Evolutionary conservation across 2,113 vertebrate species (phyloP).

Genomic region (Anolis carolinensis): DNA sequence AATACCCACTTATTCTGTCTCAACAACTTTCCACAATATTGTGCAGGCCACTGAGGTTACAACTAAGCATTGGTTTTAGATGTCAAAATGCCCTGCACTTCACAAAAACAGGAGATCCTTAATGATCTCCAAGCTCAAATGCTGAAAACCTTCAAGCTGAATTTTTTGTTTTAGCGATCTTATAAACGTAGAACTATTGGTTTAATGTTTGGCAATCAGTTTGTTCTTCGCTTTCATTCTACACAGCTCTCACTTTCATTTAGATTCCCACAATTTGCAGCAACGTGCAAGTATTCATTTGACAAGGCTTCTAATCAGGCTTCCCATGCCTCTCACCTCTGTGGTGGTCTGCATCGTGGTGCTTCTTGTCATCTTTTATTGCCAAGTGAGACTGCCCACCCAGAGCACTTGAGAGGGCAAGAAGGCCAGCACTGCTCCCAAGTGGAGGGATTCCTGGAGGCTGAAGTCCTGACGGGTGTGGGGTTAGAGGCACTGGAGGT

Average conservation of each 20-base stretch:
- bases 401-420: constrained; percentile 93
- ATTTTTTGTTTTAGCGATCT: constrained; percentile 61
- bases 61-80: constrained; percentile 71
- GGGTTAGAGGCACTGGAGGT: constrained; percentile 91
- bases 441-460: constrained; percentile 88
- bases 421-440: constrained; percentile 89
- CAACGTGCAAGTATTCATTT: constrained; percentile 53
- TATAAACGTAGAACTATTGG: constrained; percentile 55
- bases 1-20: constrained; percentile 73
- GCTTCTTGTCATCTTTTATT: constrained; percentile 96
- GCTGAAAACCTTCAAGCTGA: constrained; percentile 69
- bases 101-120: constrained; percentile 65
- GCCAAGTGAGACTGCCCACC: constrained; percentile 88
- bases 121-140: constrained; percentile 68
- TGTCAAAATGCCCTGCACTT: constrained; percentile 71
- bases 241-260: constrained; percentile 64
- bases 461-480: constrained; percentile 92
- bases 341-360: constrained; percentile 90
- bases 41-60: constrained; percentile 76
- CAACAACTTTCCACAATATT: constrained; percentile 77
- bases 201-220: constrained; percentile 63
- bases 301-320: constrained; percentile 78
- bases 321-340: constrained; percentile 90
- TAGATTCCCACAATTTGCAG: constrained; percentile 70
- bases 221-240: constrained; percentile 69